Base-by-base conservation (phyloP, 2,113 vertebrate species). In the Cebidichthys violaceus region DNA sequence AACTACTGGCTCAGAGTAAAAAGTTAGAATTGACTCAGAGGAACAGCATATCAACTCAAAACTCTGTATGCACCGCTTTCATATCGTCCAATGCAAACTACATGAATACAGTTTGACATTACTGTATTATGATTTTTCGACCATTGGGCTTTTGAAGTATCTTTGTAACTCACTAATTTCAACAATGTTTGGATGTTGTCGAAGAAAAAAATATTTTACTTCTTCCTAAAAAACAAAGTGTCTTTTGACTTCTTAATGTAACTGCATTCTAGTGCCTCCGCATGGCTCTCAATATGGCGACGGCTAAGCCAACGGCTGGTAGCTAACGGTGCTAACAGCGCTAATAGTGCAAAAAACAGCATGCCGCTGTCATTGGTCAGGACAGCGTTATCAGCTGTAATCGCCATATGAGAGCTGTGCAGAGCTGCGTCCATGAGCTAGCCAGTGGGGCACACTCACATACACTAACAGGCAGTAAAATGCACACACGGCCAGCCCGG, bases 1-100 rank as follows among this genome's bases (percentile, higher is more conserved):
- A 90, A 88, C 81, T 87, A 93, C 59, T 72, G 75, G 77, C 83
- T 91, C 84, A 79, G 81, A 84, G 57, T 45, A 66, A 35, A 82
- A 91, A 92, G 83, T 92, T 89, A 43, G 61, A 84, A 77, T 64
- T 20, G 6, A 83, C 60, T 82, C 24, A 17, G 24, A 31, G 6
- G 62, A 62, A 77, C 64, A 74, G 35, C 35, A 67, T 52, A 81
- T 41, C 41, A 2, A 15, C 55, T 85, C 39, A 65, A 79, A 86
- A 75, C 80, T 87, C 41, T 22, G 20, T 33, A 14, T 11, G 29
- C 18, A 59, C 17, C 59, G 31, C 2, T 17, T 11, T 39, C 1
- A 33, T 18, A 13, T 10, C 18, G 14, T 66, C 24, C n/a, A 70
- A 33, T 15, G 9, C 4, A n/a, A 81, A 45, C 41, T 22, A 62